These are phyloP conservation scores for Platynereis dumerilii DNA, from an alignment of 2,888 invertebrate genomes.

Conservation along the genomic window DNA sequence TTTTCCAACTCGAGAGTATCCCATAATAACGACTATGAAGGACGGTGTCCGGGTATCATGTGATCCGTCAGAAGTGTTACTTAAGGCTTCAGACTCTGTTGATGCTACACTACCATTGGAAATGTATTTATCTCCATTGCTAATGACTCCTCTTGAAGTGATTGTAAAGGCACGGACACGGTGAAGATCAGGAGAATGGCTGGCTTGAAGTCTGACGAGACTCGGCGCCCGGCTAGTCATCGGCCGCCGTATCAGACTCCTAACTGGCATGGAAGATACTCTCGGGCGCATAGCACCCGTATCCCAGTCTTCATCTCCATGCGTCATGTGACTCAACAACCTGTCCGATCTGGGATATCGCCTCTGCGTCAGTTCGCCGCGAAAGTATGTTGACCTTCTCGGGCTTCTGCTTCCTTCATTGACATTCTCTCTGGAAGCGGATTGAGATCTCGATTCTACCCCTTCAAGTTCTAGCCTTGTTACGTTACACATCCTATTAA, in stretches of 20 bases:
- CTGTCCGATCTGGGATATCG: not conserved
- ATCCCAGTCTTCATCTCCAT: slow-evolving; percentile 16
- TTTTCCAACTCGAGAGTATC: slow-evolving; percentile 18
- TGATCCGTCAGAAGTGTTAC: not conserved
- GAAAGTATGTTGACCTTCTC: too few species aligned
- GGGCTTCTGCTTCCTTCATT: too few species aligned
- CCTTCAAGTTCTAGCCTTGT: too few species aligned
- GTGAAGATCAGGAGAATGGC: not conserved
- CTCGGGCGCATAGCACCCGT: slow-evolving; percentile 23
- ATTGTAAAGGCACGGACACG: slow-evolving; percentile 20
- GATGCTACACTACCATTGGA: slow-evolving; percentile 6
- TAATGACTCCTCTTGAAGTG: slow-evolving; percentile 16
- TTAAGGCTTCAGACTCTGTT: slow-evolving; percentile 5
- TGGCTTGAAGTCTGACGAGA: not conserved
- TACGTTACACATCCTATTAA: too few species aligned
- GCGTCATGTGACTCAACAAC: not conserved
- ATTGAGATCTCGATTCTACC: too few species aligned
- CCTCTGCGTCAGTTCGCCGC: too few species aligned
- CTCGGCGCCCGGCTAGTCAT: not conserved
- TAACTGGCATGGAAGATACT: slow-evolving; percentile 18
- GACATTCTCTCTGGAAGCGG: too few species aligned
- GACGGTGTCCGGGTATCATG: not conserved
- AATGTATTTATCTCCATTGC: slow-evolving; percentile 7
- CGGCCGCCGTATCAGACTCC: not conserved
- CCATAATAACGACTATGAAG: slow-evolving; percentile 9